Evolutionary conservation across 2,888 invertebrate species (phyloP).

Genomic region (Cephus spinipes): DNA sequence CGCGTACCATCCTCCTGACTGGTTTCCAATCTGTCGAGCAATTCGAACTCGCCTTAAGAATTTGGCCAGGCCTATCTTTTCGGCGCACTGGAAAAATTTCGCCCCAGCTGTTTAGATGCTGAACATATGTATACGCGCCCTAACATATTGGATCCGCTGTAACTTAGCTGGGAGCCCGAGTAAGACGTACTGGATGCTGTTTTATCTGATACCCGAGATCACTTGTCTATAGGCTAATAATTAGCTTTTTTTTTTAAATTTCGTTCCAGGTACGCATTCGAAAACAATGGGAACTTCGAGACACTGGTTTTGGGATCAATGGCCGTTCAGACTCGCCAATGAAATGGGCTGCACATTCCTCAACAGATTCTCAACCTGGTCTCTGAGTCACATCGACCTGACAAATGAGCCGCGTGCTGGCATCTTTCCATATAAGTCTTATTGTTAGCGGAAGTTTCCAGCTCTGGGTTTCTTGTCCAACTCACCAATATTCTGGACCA

Average conservation of each 20-base stretch:
- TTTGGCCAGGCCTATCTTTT: neutral
- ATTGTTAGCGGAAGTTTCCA: constrained; percentile 26
- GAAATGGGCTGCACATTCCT: neutral
- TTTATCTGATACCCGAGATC: neutral
- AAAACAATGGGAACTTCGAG: neutral
- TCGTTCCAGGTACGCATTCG: neutral
- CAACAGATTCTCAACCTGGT: neutral
- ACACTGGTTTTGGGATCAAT: neutral
- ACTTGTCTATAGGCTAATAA: neutral
- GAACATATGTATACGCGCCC: neutral
- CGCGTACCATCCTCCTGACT: neutral
- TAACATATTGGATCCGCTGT: neutral
- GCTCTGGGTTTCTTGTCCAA: constrained; percentile 8
- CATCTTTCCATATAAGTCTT: constrained; percentile 33
- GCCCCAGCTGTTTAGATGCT: neutral
- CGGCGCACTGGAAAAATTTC: neutral
- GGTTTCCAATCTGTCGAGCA: neutral
- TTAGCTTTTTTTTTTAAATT: neutral
- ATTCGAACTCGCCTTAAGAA: neutral
- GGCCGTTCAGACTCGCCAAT: neutral
- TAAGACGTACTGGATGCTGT: neutral
- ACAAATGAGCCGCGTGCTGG: constrained; percentile 30
- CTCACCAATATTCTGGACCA: constrained; percentile 8
- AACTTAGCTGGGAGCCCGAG: neutral
- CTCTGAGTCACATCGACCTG: constrained; percentile 14